Evolutionary conservation across 2,113 vertebrate species (phyloP).

Genomic region (Perca fluviatilis): DNA sequence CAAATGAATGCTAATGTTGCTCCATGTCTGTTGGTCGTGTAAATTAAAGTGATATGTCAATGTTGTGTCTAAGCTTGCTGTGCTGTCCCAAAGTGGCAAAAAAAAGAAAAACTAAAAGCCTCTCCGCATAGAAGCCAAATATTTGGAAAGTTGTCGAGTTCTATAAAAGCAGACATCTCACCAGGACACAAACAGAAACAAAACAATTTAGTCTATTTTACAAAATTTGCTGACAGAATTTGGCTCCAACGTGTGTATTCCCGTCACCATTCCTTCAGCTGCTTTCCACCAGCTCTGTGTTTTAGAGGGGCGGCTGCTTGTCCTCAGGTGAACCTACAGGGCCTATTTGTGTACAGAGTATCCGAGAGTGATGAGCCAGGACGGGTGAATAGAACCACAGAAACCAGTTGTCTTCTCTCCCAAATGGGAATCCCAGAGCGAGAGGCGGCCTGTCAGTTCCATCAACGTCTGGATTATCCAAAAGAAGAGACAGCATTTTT

Average conservation of each 20-base stretch:
- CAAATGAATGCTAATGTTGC: not conserved
- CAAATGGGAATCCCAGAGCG: conserved; percentile 58
- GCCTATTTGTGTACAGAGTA: conserved; percentile 45
- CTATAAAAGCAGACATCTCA: conserved; percentile 35
- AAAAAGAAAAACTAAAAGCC: not conserved
- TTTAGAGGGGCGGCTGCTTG: conserved; percentile 1
- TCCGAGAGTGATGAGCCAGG: conserved; percentile 55
- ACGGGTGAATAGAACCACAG: conserved; percentile 52
- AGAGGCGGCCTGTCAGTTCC: conserved; percentile 63
- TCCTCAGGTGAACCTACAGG: conserved; percentile 40
- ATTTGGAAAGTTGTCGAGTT: conserved; percentile 1
- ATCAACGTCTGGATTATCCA: conserved; percentile 63
- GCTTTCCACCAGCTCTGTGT: conserved; percentile 35
- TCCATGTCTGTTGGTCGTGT: not conserved
- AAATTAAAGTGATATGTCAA: not conserved
- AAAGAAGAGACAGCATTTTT: conserved; percentile 66
- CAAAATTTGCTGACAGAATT: conserved; percentile 26
- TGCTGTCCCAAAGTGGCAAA: no score
- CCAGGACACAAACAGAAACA: conserved; percentile 25
- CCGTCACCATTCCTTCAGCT: conserved; percentile 38
- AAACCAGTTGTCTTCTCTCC: conserved; percentile 48
- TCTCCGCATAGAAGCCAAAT: not conserved
- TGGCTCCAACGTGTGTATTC: conserved; percentile 45
- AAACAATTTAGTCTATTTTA: conserved; percentile 34
- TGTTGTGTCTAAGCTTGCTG: not conserved